Evolutionary conservation across 2,113 vertebrate species (phyloP), one percentile per base, ranked within the genome.

Genomic region (Gnathonemus longibarbis): DNA sequence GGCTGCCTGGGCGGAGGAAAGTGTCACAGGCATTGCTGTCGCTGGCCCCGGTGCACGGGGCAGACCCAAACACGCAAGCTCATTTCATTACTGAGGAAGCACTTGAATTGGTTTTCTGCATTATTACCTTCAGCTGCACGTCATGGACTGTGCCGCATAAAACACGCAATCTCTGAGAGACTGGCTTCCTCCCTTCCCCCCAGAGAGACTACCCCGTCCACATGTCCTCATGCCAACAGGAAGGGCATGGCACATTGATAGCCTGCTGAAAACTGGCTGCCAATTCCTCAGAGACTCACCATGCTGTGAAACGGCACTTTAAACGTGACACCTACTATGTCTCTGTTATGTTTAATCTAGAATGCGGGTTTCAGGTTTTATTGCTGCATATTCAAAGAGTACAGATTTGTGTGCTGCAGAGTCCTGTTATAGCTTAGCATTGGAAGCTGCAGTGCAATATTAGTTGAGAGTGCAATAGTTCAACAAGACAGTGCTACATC

Each of bases 1-100:
- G 74, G 48, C 48, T 39, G 48, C 70, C 49, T 17, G 11, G 52
- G 10, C 1, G 92, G 91, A 90, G 87, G 89, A 91, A 89, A 92
- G 89, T 35, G 91, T 48, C 35, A 8, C 74, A 42, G 74, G 5
- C 35, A 42, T 5, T 6, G 5, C 74, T 8, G 74, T 19, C 35
- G 5, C 35, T 42, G 35, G 15, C 35, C 74, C 74, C 17, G 1
- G 5, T 42, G 17, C 35, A 42, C 15, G 15, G 4, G 5, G 74
- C 74, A 19, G 31, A 77, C 31, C 31, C 70, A 77, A 77, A 35
- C 70, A 31, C 19, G 74, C 35, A 15, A 42, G 74, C 74, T 42
- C 74, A 42, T 42, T 80, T 80, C 74, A 42, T 80, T 80, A 80
- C 35, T 80, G 62, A 58, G n/a, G n/a, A 21, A 62, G 24, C 88